Evolutionary conservation across 2,888 invertebrate species (phyloP), one percentile per base, ranked within the genome.

Genomic region (Synergus umbraculus): DNA sequence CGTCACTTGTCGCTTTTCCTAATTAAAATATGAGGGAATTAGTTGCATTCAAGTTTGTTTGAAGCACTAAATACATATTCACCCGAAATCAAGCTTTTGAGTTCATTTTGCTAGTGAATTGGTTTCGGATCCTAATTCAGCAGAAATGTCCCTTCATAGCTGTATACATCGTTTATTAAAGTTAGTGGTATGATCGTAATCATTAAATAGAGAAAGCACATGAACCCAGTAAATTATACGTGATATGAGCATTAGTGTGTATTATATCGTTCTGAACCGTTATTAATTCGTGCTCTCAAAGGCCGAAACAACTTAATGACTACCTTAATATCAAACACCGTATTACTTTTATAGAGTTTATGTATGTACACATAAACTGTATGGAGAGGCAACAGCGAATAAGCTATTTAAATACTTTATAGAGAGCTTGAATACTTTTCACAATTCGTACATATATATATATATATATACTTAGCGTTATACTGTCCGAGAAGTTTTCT

Each of bases 181-280:
- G 69, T 49, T 15, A 49, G 37, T n/a, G 22, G 46, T 46, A 67
- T 46, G 13, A 67, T 46, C 46, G 44, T 67, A 67, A 67, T 67
- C 46, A 67, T 67, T 67, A 67, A 67, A 67, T 18, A 67, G 44
- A 44, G 44, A 44, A 43, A 13, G 46, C 22, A 29, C 76, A 76
- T 44, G 41, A 43, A 37, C 22, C 60, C 41, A 60, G 60, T 60
- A 43, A 58, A 76, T 76, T 12, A 60, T 60, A 76, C 58, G 43
- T 37, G 60, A 76, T 76, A 43, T 60, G 44, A 76, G 60, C 76
- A 76, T 60, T 60, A 76, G 60, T 44, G 41, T 46, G 12, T 29
- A 29, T 29, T 29, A 29, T 3, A 49, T 5, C 41, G 46, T 58
- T 58, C 37, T 43, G 41, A 76, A 58, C 46, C 22, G 46, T 49